phyloP scores from a whole-genome alignment of 2,113 vertebrate genomes.

The Cepphus grylle region DNA sequence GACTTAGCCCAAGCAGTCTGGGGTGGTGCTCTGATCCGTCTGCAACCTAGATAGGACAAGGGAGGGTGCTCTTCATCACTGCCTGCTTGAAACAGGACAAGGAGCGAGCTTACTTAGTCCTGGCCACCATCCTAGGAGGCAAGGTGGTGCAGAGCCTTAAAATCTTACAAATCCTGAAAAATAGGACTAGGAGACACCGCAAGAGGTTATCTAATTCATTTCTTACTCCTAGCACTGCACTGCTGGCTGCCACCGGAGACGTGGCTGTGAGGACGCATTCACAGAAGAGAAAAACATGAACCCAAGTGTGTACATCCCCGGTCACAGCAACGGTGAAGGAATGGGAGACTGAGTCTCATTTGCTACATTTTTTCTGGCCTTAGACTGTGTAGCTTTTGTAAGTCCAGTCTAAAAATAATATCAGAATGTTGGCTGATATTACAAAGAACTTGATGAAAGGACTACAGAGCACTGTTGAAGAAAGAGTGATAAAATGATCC shows the following conservation, averaged over 20 bases:
- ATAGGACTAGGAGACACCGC: neutral
- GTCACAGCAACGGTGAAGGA: neutral
- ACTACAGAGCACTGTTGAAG: neutral
- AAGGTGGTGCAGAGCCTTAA: neutral
- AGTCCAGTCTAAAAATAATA: slow-evolving; percentile 30
- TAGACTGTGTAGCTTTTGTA: neutral
- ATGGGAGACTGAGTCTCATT: neutral
- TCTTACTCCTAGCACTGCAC: neutral
- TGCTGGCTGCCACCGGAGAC: neutral
- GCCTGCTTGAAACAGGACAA: neutral
- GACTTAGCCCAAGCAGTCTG: neutral
- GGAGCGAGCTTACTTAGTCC: neutral
- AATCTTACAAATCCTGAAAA: neutral
- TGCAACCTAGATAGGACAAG: neutral
- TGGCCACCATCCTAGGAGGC: neutral
- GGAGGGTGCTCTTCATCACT: neutral
- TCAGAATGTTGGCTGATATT: neutral
- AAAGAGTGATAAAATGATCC: neutral
- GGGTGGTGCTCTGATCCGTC: neutral
- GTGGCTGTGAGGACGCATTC: neutral
- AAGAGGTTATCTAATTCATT: neutral
- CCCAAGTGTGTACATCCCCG: neutral
- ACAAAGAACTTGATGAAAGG: slow-evolving; percentile 20
- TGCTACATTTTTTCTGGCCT: neutral
- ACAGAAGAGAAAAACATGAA: neutral